These are phyloP conservation scores for Esox lucius DNA, from an alignment of 2,797 vertebrate genomes.

Conservation along the genomic window DNA sequence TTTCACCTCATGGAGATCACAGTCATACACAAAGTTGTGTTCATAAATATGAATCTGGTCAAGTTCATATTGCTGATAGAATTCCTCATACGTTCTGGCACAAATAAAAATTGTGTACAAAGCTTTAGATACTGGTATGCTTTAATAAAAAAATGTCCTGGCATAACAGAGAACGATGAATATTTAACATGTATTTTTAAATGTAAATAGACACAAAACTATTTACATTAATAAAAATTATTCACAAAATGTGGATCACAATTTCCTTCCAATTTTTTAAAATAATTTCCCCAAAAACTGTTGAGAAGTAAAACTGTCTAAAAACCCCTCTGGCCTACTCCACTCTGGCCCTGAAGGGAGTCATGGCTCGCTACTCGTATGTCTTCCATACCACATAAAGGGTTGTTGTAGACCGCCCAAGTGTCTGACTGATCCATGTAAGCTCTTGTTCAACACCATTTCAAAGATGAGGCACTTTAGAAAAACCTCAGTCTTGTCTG, in stretches of 20 bases:
- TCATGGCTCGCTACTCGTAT: background rate
- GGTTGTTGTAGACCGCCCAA: background rate
- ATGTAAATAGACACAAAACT: background rate
- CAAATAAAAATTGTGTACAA: background rate
- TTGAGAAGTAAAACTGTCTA: background rate
- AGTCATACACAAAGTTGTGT: background rate
- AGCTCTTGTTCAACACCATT: background rate
- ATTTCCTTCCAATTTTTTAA: background rate
- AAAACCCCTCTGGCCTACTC: background rate
- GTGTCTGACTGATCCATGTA: background rate
- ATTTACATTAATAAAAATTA: background rate
- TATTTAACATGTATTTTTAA: background rate
- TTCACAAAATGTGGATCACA: background rate
- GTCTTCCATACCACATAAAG: background rate
- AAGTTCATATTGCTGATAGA: background rate
- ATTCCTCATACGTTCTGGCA: background rate
- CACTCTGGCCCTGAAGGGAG: background rate
- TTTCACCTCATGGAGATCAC: background rate
- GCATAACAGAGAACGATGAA: background rate
- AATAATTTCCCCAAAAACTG: background rate
- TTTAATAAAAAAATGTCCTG: background rate
- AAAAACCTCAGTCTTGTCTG: constrained; percentile 90
- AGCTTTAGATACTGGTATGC: background rate
- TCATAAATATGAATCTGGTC: background rate
- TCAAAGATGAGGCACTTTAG: constrained; percentile 45